These are phyloP conservation scores for Dyspetes luteomarginatus DNA, from an alignment of 2,888 invertebrate genomes.

Conservation along the genomic window DNA sequence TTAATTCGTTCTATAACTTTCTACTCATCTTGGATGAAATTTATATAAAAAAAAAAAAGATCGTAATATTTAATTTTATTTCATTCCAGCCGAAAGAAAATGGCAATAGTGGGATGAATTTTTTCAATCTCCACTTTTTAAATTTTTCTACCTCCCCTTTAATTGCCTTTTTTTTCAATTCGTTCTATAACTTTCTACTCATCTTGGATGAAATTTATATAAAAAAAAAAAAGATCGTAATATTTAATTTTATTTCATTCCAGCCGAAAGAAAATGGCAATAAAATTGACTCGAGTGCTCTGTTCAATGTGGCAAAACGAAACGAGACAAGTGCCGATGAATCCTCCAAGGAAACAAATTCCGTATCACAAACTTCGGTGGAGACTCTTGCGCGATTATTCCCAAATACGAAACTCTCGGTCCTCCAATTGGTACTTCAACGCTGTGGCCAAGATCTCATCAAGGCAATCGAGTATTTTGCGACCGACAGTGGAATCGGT, in stretches of 20 bases:
- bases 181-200: too few relatives aligned
- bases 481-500: slow-evolving; percentile 72
- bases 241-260: not conserved
- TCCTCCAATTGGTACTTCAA: slow-evolving; percentile 95
- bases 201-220: too few relatives aligned
- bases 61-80: not conserved
- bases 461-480: slow-evolving; percentile 94
- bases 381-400: slow-evolving; percentile 95
- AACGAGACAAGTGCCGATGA: slow-evolving; percentile 28
- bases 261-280: not conserved
- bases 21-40: too few relatives aligned
- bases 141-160: too few relatives aligned
- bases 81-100: slow-evolving; percentile 4
- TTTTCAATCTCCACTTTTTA: too few relatives aligned
- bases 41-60: not conserved
- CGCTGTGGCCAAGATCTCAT: slow-evolving; percentile 96
- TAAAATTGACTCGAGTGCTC: slow-evolving; percentile 11
- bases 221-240: not conserved
- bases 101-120: too few relatives aligned
- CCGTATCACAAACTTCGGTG: slow-evolving; percentile 89
- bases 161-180: too few relatives aligned
- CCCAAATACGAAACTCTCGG: slow-evolving; percentile 94
- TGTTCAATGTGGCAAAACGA: slow-evolving; percentile 41
- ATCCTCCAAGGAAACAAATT: slow-evolving; percentile 70
- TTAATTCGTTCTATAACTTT: too few relatives aligned